A percentile compares a stretch with the other conserved stretches of the same genome.
phyloP scores from a whole-genome alignment of 2,888 invertebrate species.

The Helleia helle region DNA sequence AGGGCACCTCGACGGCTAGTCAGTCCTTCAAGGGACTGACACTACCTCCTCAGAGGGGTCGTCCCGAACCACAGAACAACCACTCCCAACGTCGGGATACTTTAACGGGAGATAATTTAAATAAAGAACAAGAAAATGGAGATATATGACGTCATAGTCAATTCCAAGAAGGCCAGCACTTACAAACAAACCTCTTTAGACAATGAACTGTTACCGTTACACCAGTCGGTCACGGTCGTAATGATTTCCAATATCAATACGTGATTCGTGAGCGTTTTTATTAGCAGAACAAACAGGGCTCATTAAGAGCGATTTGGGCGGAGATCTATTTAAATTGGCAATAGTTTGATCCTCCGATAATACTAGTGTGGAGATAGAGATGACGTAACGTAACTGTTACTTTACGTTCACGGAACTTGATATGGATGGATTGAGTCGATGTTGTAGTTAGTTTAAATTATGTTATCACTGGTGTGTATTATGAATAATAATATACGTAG shows the following conservation, averaged over 20 bases:
- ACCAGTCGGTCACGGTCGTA: slow-evolving; percentile 33
- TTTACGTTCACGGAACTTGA: not conserved
- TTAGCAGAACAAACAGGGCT: slow-evolving; percentile 36
- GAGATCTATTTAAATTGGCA: slow-evolving; percentile 40
- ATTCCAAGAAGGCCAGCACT: not conserved
- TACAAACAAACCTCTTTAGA: slow-evolving; percentile 22
- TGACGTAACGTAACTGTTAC: slow-evolving; percentile 32
- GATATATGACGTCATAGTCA: too few species aligned
- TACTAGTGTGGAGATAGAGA: slow-evolving; percentile 11
- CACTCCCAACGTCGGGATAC: too few species aligned
- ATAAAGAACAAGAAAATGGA: too few species aligned
- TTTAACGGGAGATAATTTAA: too few species aligned
- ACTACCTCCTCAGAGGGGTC: too few species aligned
- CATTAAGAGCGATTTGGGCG: slow-evolving; percentile 45
- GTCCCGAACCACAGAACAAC: too few species aligned
- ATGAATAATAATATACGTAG: too few species aligned
- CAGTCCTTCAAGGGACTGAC: too few species aligned
- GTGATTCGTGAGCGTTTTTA: slow-evolving; percentile 38
- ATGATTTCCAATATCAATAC: slow-evolving; percentile 44
- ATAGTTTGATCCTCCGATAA: slow-evolving; percentile 33
- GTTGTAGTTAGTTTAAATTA: too few species aligned
- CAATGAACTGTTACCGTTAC: slow-evolving; percentile 29
- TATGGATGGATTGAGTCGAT: not conserved
- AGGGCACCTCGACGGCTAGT: too few species aligned
- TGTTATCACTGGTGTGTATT: too few species aligned